Percentiles rank a stretch among this genome's conserved stretches.
Conservation (phyloP, 2,797 vertebrate species). For the Pangasius larnaudii region DNA sequence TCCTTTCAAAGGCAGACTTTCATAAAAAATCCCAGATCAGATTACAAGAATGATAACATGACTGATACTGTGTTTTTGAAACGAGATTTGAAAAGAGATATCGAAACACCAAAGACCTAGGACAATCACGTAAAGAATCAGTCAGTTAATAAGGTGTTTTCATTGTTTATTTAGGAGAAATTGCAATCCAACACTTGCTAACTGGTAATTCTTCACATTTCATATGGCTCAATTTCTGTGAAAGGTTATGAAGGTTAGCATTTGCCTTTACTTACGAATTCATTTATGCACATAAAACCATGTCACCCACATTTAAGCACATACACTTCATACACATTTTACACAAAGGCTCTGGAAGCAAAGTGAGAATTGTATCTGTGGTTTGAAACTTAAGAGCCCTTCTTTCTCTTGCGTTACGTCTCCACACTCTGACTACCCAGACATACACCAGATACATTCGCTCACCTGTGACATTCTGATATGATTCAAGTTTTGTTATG, state of each 20-base stretch:
- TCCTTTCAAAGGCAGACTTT: background rate
- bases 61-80: background rate
- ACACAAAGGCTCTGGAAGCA: background rate
- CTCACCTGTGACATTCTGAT: slow-evolving; percentile 1
- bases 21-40: background rate
- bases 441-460: background rate
- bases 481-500: slow-evolving; percentile 18
- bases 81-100: background rate
- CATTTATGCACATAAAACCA: background rate
- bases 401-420: background rate
- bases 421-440: background rate
- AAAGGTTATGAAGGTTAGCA: background rate
- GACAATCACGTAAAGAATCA: background rate
- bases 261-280: background rate
- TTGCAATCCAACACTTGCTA: background rate
- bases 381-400: background rate
- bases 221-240: too few relatives aligned
- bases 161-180: too few relatives aligned
- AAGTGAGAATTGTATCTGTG: background rate
- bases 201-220: background rate
- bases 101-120: background rate
- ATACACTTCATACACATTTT: background rate
- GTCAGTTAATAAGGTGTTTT: background rate
- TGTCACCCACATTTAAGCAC: background rate
- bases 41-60: background rate